A percentile compares a stretch with the other conserved stretches of the same genome.
Conservation (phyloP, 2,797 vertebrate species). For the Schizothorax lantsangensis region DNA sequence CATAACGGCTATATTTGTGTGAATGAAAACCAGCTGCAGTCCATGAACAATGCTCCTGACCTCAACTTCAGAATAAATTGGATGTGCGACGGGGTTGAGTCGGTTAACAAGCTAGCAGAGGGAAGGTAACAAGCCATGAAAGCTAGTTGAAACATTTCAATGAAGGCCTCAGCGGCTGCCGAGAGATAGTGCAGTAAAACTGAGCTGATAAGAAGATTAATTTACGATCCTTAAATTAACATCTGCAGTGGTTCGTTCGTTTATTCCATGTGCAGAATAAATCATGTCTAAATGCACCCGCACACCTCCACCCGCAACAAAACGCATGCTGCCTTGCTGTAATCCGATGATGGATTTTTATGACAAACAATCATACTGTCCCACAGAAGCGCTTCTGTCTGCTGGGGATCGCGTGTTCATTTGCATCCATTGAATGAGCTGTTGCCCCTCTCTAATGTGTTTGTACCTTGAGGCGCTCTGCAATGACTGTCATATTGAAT, state of each 20-base stretch:
- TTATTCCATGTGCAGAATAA: constrained; percentile 16
- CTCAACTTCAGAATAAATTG: constrained; percentile 17
- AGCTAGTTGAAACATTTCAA: constrained; percentile 14
- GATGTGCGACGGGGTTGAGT: constrained; percentile 15
- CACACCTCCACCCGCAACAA: constrained; percentile 7
- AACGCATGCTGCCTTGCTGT: neutral
- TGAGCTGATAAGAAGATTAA: constrained; percentile 30
- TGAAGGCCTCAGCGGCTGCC: neutral
- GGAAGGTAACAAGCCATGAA: constrained; percentile 17
- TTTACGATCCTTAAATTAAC: constrained; percentile 48
- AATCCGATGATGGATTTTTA: constrained; percentile 34
- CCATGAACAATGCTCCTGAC: neutral
- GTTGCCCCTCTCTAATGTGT: constrained; percentile 41
- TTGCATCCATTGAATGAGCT: constrained; percentile 40
- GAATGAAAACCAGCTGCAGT: neutral
- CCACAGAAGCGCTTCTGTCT: constrained; percentile 24
- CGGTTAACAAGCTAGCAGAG: neutral
- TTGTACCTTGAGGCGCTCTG: constrained; percentile 19
- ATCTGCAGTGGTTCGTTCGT: constrained; percentile 35
- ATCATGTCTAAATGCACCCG: constrained; percentile 33
- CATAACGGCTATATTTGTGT: neutral
- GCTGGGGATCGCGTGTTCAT: constrained; percentile 29
- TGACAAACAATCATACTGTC: constrained; percentile 32
- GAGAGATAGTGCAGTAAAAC: constrained; percentile 20
- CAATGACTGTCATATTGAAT: constrained; percentile 36